These are phyloP conservation scores for Oligia strigilis DNA, from an alignment of 2,888 invertebrate genomes.

Conservation along the genomic window DNA sequence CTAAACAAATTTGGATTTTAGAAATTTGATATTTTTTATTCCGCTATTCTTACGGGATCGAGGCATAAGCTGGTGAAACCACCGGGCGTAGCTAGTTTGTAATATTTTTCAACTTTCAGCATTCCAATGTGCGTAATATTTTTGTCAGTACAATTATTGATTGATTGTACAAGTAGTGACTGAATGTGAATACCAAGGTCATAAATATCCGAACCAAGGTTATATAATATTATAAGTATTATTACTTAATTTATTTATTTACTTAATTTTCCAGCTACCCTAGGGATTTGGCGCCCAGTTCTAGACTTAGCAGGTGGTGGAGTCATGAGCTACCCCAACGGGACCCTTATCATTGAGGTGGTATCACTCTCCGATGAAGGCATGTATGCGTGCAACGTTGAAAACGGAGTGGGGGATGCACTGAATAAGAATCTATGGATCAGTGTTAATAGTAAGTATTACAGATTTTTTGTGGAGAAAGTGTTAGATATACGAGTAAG, in stretches of 20 bases:
- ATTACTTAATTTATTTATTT: not conserved
- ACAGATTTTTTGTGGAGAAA: not conserved
- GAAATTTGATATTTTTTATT: not conserved
- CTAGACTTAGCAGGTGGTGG: constrained; percentile 88
- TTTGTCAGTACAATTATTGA: not conserved
- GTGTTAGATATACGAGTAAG: not conserved
- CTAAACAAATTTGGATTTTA: not conserved
- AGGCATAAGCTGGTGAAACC: not conserved
- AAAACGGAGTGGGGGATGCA: constrained; percentile 87
- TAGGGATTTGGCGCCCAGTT: constrained; percentile 89
- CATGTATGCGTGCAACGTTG: constrained; percentile 87
- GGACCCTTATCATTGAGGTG: constrained; percentile 87
- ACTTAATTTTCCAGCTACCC: constrained; percentile 76
- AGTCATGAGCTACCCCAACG: constrained; percentile 86
- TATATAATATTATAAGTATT: no score
- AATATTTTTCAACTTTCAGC: not conserved
- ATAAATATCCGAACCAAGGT: no score
- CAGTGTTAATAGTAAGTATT: constrained; percentile 87
- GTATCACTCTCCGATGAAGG: constrained; percentile 87
- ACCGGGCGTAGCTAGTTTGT: not conserved
- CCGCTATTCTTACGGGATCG: not conserved
- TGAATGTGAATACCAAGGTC: not conserved
- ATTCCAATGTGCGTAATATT: not conserved
- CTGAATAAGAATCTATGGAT: constrained; percentile 88
- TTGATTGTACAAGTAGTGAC: not conserved